These are phyloP conservation scores for Platycheirus albimanus DNA, from an alignment of 2,888 invertebrate genomes.

Conservation along the genomic window DNA sequence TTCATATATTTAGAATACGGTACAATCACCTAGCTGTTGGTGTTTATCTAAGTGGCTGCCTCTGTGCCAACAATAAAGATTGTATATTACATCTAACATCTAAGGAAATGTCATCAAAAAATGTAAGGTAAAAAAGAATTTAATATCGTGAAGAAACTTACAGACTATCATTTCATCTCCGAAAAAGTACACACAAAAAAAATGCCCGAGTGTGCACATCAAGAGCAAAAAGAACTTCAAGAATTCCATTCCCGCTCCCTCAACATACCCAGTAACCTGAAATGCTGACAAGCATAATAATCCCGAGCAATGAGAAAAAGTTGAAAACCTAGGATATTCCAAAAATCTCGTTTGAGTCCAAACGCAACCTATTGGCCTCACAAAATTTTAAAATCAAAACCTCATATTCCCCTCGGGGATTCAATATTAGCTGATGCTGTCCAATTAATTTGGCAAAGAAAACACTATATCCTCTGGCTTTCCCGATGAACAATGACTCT, in stretches of 20 bases:
- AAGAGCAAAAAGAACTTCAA: constrained; percentile 69
- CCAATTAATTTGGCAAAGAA: too few relatives aligned
- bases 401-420: too few relatives aligned
- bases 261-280: constrained; percentile 67
- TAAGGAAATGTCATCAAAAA: too few relatives aligned
- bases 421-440: too few relatives aligned
- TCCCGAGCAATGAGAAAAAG: constrained; percentile 66
- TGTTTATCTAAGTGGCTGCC: too few relatives aligned
- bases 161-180: neutral
- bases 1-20: too few relatives aligned
- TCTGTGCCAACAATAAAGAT: too few relatives aligned
- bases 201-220: constrained; percentile 65
- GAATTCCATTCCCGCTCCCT: constrained; percentile 67
- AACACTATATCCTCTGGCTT: constrained; percentile 65
- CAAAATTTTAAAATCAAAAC: too few relatives aligned
- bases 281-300: constrained; percentile 73
- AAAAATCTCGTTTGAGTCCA: constrained; percentile 74
- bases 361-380: constrained; percentile 71
- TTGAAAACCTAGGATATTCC: constrained; percentile 65
- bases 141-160: too few relatives aligned
- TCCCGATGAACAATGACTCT: constrained; percentile 74
- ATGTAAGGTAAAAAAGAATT: too few relatives aligned
- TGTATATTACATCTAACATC: too few relatives aligned
- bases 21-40: too few relatives aligned
- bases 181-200: constrained; percentile 60